These are phyloP conservation scores for Babylonia areolata DNA, from an alignment of 1,140 invertebrate species.

Conservation along the genomic window DNA sequence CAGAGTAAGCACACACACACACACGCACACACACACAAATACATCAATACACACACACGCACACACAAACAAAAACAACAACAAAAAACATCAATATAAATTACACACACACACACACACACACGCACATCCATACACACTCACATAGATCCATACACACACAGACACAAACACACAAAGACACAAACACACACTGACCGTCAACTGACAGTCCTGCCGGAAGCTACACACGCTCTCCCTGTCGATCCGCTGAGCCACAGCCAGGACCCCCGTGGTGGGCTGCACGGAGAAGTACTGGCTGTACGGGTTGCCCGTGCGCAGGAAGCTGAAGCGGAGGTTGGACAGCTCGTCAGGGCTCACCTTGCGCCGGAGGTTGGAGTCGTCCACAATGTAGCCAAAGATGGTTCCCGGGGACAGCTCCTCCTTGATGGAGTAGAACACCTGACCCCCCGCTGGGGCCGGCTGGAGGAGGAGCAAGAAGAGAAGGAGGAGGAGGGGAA, in stretches of 20 bases:
- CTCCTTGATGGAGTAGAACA: constrained; percentile 47
- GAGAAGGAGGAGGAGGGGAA: neutral
- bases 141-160: too few relatives aligned
- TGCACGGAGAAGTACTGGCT: constrained; percentile 85
- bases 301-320: constrained; percentile 44
- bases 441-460: neutral
- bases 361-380: constrained; percentile 27
- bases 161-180: neutral
- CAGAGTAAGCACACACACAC: too few relatives aligned
- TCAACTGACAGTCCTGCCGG: constrained; percentile 40
- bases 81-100: too few relatives aligned
- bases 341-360: constrained; percentile 28
- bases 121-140: neutral
- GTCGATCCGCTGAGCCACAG: constrained; percentile 69
- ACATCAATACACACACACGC: too few relatives aligned
- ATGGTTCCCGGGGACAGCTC: constrained; percentile 41
- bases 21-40: too few relatives aligned
- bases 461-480: neutral
- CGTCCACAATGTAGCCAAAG: constrained; percentile 54
- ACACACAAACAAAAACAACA: too few relatives aligned
- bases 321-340: constrained; percentile 44
- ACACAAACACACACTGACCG: constrained; percentile 36
- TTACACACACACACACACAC: too few relatives aligned
- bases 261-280: constrained; percentile 90
- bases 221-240: constrained; percentile 60